Conservation (phyloP, 2,888 invertebrate genomes). For the Podabrus alpinus region DNA sequence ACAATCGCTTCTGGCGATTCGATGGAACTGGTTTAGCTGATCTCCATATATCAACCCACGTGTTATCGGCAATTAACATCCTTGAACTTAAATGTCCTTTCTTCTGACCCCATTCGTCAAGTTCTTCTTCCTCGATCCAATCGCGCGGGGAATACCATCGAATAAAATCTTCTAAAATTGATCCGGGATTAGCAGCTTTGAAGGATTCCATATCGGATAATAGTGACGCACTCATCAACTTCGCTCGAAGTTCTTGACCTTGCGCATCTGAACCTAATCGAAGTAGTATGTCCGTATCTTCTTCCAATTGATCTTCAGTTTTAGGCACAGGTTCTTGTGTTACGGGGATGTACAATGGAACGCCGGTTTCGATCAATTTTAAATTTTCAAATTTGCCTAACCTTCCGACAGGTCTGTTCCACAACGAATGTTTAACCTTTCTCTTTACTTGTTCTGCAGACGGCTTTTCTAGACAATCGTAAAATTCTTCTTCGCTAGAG, state of each 20-base stretch:
- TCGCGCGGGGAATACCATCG: conserved; percentile 98
- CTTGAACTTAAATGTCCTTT: conserved; percentile 77
- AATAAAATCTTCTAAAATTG: conserved; percentile 91
- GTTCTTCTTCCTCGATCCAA: conserved; percentile 70
- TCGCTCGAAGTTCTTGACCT: conserved; percentile 82
- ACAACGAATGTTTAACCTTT: conserved; percentile 56
- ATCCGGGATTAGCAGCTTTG: conserved; percentile 96
- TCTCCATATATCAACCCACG: conserved; percentile 92
- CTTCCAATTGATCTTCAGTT: conserved; percentile 95
- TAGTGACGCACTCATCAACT: conserved; percentile 94
- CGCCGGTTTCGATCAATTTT: conserved; percentile 69
- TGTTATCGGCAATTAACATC: conserved; percentile 89
- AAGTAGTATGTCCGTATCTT: conserved; percentile 88
- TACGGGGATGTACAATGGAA: conserved; percentile 77
- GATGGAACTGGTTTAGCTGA: conserved; percentile 89
- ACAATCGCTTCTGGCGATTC: conserved; percentile 85
- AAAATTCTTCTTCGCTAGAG: conserved; percentile 72
- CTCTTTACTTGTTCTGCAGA: conserved; percentile 40
- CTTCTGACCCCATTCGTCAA: conserved; percentile 62
- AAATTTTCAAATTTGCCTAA: conserved; percentile 69
- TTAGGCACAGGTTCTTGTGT: conserved; percentile 94
- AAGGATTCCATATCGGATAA: conserved; percentile 98
- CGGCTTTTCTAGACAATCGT: conserved; percentile 69
- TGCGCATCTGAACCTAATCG: conserved; percentile 85
- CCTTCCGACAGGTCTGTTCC: conserved; percentile 69